phyloP scores from a whole-genome alignment of 1,140 invertebrate genomes.

The Drosophila subobscura region DNA sequence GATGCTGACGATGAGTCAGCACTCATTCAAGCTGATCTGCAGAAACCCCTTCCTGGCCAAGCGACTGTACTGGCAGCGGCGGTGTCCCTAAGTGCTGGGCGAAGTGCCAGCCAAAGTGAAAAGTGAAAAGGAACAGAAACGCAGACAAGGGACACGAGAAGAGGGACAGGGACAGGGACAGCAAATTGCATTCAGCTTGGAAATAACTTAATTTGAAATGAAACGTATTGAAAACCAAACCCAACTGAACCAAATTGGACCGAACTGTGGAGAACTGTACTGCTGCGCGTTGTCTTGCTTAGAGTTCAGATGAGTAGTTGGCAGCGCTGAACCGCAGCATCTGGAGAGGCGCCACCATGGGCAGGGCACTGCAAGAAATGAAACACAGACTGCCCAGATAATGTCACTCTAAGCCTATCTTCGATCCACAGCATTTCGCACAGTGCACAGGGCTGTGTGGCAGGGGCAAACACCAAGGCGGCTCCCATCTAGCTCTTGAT shows the following conservation, averaged over 20 bases:
- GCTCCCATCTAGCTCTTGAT: constrained; percentile 38
- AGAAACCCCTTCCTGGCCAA: constrained; percentile 2
- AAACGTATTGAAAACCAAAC: constrained; percentile 63
- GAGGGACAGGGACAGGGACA: constrained; percentile 23
- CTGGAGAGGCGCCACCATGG: constrained; percentile 5
- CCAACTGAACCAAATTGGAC: constrained; percentile 41
- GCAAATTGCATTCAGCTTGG: constrained; percentile 67
- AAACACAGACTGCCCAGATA: too few species aligned
- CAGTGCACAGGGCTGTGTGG: constrained; percentile 22
- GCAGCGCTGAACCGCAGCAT: constrained; percentile 15
- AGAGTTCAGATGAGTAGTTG: constrained; percentile 32
- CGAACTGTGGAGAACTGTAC: constrained; percentile 13
- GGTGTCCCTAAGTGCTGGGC: constrained; percentile 51
- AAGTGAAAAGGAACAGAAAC: constrained; percentile 19
- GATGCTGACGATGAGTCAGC: constrained; percentile 51
- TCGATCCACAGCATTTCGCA: constrained; percentile 16
- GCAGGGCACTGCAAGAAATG: constrained; percentile 11
- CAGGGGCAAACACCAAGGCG: constrained; percentile 47
- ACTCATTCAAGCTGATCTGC: constrained; percentile 20
- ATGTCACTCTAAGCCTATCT: too few species aligned
- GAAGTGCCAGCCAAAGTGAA: constrained; percentile 66
- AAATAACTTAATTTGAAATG: constrained; percentile 67
- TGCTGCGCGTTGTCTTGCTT: not conserved
- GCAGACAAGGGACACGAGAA: too few species aligned
- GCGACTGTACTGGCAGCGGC: constrained; percentile 22